phyloP scores from a whole-genome alignment of 2,113 vertebrate species.

The Chinchilla lanigera region DNA sequence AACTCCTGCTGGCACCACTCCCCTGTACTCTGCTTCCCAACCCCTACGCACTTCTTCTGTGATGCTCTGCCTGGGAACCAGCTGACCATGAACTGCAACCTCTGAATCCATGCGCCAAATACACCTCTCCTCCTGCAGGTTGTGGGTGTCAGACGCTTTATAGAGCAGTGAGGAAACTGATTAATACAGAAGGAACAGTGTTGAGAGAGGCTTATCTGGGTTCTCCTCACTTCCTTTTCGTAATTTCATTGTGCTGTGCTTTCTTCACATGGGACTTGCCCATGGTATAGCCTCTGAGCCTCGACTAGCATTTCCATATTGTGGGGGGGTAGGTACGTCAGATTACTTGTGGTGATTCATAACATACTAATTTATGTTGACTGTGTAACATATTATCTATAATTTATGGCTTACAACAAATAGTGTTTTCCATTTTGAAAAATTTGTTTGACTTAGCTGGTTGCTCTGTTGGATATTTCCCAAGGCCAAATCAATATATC shows the following conservation, averaged over 20 bases:
- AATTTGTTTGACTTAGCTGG: neutral
- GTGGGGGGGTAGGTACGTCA: neutral
- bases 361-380: too few relatives aligned
- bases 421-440: neutral
- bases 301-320: neutral
- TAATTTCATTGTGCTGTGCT: neutral
- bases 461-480: neutral
- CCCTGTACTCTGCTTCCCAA: neutral
- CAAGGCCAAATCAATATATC: neutral
- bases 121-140: neutral
- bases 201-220: neutral
- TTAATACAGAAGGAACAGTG: neutral
- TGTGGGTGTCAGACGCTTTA: neutral
- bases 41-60: neutral
- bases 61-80: neutral
- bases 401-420: neutral
- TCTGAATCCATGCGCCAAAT: neutral
- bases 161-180: neutral
- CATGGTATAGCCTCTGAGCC: neutral
- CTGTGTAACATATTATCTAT: too few relatives aligned
- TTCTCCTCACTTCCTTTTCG: neutral
- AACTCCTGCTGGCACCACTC: neutral
- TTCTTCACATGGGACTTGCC: rapidly evolving
- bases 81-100: neutral
- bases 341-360: neutral